Percentiles rank a stretch among this genome's conserved stretches.
Evolutionary conservation across 2,888 invertebrate species (phyloP).

Genomic region (Beris morrisii): DNA sequence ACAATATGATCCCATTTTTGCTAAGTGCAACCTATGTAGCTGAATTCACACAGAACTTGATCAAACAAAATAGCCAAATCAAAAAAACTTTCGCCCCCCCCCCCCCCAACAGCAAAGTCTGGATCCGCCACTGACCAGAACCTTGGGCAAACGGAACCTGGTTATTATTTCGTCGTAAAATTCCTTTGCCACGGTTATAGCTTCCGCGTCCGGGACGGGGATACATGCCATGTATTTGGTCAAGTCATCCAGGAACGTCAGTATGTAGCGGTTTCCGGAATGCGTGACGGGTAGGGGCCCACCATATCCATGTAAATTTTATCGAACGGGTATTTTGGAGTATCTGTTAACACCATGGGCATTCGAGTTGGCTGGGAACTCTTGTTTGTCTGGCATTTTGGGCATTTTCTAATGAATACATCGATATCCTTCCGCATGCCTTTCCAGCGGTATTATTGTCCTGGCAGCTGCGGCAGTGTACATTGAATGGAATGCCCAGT

Average conservation of each 20-base stretch:
- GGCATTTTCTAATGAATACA: neutral
- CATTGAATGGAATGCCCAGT: too few relatives aligned
- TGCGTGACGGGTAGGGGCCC: neutral
- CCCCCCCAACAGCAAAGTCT: too few relatives aligned
- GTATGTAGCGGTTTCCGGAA: neutral
- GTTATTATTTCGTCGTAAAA: too few relatives aligned
- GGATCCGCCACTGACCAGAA: too few relatives aligned
- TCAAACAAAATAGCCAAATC: too few relatives aligned
- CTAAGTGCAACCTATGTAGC: too few relatives aligned
- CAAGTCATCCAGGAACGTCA: neutral
- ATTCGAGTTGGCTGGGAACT: neutral
- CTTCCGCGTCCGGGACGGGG: neutral
- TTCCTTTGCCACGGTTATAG: too few relatives aligned
- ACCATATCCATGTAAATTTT: neutral
- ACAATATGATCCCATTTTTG: too few relatives aligned
- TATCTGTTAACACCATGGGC: neutral
- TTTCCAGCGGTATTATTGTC: neutral
- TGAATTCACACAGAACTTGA: too few relatives aligned
- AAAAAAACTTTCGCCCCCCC: too few relatives aligned
- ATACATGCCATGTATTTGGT: neutral
- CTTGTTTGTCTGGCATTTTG: neutral
- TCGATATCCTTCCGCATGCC: neutral
- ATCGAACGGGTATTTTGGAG: neutral
- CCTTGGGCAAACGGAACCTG: neutral
- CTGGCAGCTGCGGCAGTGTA: too few relatives aligned